Evolutionary conservation across 2,113 vertebrate species (phyloP).

Genomic region (Oceanites oceanicus): DNA sequence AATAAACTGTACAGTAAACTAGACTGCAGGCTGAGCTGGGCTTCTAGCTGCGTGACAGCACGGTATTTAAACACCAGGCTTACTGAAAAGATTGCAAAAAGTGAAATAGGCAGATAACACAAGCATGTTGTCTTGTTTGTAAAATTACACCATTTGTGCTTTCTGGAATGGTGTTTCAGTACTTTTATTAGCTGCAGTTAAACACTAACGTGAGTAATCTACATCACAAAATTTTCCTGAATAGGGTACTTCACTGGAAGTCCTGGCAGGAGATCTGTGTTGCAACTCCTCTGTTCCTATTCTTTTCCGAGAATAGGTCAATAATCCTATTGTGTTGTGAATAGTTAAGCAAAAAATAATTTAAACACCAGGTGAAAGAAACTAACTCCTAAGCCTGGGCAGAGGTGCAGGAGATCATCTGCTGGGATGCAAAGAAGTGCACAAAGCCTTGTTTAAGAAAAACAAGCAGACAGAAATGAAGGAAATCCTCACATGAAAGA

Average conservation of each 20-base stretch:
- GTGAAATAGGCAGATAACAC: background rate
- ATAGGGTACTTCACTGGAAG: background rate
- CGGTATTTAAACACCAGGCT: background rate
- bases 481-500: background rate
- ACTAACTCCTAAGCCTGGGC: background rate
- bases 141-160: accelerated
- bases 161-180: background rate
- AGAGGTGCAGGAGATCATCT: background rate
- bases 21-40: background rate
- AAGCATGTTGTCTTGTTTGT: background rate
- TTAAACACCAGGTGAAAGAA: background rate
- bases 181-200: background rate
- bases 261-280: background rate
- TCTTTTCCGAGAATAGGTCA: background rate
- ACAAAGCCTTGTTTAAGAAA: background rate
- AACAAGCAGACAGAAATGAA: background rate
- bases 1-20: background rate
- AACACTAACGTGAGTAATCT: background rate
- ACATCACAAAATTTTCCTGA: background rate
- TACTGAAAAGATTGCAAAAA: background rate
- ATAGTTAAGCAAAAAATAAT: background rate
- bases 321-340: background rate
- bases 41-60: background rate
- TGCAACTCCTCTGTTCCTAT: background rate
- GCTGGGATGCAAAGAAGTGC: background rate